A percentile compares a stretch with the other conserved stretches of the same genome.
These are phyloP conservation scores for Lordiphosa stackelbergi DNA, from an alignment of 1,140 invertebrate genomes.

Conservation along the genomic window DNA sequence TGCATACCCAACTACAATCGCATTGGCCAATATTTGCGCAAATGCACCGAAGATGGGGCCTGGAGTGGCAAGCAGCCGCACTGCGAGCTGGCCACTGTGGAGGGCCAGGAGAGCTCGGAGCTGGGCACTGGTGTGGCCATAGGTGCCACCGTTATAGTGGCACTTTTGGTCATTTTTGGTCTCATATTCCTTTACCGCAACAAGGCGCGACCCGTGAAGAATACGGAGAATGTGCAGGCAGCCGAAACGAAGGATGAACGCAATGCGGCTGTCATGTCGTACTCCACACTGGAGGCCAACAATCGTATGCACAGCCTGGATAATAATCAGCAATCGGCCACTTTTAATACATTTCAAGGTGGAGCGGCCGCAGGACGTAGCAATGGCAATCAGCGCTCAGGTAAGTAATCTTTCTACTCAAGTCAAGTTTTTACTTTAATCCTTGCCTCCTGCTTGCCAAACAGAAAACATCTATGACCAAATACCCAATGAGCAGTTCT, in stretches of 20 bases:
- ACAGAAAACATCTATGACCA: conserved; percentile 77
- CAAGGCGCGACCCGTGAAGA: conserved; percentile 90
- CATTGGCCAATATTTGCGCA: conserved; percentile 87
- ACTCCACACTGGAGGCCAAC: conserved; percentile 80
- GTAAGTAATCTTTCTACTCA: conserved; percentile 17
- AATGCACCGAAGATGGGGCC: conserved; percentile 87
- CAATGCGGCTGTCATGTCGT: conserved; percentile 91
- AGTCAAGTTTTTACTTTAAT: neutral
- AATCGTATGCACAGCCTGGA: conserved; percentile 58
- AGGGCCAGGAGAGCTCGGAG: conserved; percentile 83
- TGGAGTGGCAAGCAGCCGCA: conserved; percentile 91
- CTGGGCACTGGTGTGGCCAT: conserved; percentile 88
- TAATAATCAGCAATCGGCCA: conserved; percentile 66
- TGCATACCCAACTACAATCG: conserved; percentile 91
- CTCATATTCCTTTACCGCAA: conserved; percentile 84
- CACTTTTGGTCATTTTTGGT: conserved; percentile 85
- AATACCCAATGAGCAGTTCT: conserved; percentile 77
- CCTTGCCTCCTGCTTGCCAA: conserved; percentile 3
- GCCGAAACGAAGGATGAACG: conserved; percentile 90
- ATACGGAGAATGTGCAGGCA: conserved; percentile 90
- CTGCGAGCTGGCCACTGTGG: conserved; percentile 83
- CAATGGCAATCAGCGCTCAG: conserved; percentile 44
- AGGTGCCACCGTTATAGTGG: conserved; percentile 86
- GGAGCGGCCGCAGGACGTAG: conserved; percentile 19
- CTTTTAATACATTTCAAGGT: conserved; percentile 76